Percentiles rank a stretch among this genome's conserved stretches.
Conservation (phyloP, 2,888 invertebrate species). For the Alviniconcha strummeri region DNA sequence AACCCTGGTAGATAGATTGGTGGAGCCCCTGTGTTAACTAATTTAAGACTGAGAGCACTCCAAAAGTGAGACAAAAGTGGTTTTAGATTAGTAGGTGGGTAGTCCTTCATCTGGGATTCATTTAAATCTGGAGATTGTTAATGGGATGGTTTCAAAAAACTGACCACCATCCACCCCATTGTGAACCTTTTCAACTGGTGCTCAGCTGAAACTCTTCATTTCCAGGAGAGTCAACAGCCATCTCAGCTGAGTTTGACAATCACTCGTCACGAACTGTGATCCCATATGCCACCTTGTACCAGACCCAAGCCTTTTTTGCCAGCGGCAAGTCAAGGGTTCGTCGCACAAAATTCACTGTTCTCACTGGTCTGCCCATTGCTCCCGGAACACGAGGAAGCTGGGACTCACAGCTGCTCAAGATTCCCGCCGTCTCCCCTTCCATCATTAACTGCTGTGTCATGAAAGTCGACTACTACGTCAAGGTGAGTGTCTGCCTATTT, state of each 20-base stretch:
- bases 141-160: too few species aligned
- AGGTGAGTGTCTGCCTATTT: slow-evolving; percentile 59
- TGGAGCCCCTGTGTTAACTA: too few species aligned
- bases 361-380: slow-evolving; percentile 72
- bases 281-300: slow-evolving; percentile 75
- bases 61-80: too few species aligned
- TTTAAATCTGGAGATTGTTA: too few species aligned
- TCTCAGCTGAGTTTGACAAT: slow-evolving; percentile 75
- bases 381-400: slow-evolving; percentile 71
- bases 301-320: slow-evolving; percentile 75
- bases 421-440: slow-evolving; percentile 75
- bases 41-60: too few species aligned
- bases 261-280: slow-evolving; percentile 74
- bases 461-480: slow-evolving; percentile 75
- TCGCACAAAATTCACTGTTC: slow-evolving; percentile 73
- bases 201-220: neutral
- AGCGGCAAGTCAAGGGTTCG: slow-evolving; percentile 74
- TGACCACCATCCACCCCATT: too few species aligned
- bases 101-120: too few species aligned
- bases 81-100: too few species aligned
- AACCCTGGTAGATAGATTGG: too few species aligned
- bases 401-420: slow-evolving; percentile 75
- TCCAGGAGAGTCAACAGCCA: slow-evolving; percentile 75
- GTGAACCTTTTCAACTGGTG: too few species aligned
- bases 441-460: slow-evolving; percentile 75